Base-by-base conservation (phyloP, 2,113 vertebrate genomes). In the Hippoglossus stenolepis region DNA sequence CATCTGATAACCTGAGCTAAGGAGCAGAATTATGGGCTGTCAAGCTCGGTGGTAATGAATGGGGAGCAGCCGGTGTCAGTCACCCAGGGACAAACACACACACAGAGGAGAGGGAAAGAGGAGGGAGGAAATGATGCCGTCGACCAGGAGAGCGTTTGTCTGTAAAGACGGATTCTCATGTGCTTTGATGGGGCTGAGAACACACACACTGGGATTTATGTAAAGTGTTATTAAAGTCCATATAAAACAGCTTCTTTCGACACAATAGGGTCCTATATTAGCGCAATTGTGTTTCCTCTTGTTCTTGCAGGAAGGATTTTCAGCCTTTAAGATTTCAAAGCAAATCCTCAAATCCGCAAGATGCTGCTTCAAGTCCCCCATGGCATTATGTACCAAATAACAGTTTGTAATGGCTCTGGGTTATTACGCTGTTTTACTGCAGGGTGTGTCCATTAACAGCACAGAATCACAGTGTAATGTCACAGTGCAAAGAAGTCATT, bases 1-100 rank as follows among this genome's bases (percentile, higher is more conserved):
- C 71, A 66, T 75, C 81, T 81, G 85, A 88, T 85, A 85, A 57
- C 62, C 78, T 53, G 79, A 84, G 70, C 85, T 85, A 87, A 72
- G 51, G 65, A 67, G 59, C 61, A 71, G 72, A 80, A 67, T 83
- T 80, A 90, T 85, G 65, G 85, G 75, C 70, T 83, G 84, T 80
- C 85, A 82, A 15, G 35, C 45, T 38, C 5, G 4, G 38, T 3
- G 31, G 70, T 87, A 71, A 90, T 84, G 83, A 83, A 90, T 84
- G 79, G 65, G 56, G 40, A 72, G 84, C 87, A 80, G 88, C 53
- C 58, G 70, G 67, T 64, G 61, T 56, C 77, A 70, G 84, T 79
- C 54, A 23, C 75, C 72, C 59, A 38, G 77, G 78, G 76, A 88
- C 76, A 77, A 75, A 74, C 62, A 49, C 53, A 54, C 51, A 54